Percentiles rank a stretch among this genome's conserved stretches.
Evolutionary conservation across 2,113 vertebrate species (phyloP).

Genomic region (Pipra filicauda): DNA sequence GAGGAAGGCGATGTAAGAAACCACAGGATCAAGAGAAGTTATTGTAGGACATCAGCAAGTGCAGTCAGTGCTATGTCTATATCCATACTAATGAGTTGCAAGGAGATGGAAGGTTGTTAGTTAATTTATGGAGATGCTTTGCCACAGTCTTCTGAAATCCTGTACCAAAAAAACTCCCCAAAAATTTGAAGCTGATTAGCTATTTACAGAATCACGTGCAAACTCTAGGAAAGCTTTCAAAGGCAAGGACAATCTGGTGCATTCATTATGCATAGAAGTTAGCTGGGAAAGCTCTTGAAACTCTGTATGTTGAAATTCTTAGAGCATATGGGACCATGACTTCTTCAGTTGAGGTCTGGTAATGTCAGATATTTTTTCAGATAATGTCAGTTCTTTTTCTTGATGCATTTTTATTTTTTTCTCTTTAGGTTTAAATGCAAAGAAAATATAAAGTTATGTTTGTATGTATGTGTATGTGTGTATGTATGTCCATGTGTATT

Average conservation of each 20-base stretch:
- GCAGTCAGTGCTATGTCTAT: not conserved
- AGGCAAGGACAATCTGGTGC: not conserved
- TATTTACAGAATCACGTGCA: not conserved
- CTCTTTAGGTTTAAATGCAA: not conserved
- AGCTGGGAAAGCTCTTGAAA: not conserved
- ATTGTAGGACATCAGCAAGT: not conserved
- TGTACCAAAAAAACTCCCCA: not conserved
- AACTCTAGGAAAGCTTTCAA: not conserved
- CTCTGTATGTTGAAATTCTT: not conserved
- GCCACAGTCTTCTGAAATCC: not conserved
- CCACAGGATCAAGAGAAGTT: not conserved
- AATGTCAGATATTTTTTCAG: not conserved
- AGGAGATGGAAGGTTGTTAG: not conserved
- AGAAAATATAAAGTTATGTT: not conserved
- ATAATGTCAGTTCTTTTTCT: not conserved
- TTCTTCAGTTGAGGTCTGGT: not conserved
- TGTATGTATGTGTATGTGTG: rapidly evolving
- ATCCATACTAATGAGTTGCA: not conserved
- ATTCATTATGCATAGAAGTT: not conserved
- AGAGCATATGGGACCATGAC: not conserved
- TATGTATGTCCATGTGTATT: not conserved
- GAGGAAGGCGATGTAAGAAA: not conserved
- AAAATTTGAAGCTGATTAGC: not conserved
- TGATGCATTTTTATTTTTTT: not conserved
- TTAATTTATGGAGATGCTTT: not conserved